Evolutionary conservation across 1,140 invertebrate genomes (phyloP).

Genomic region (Carposina sasakii): DNA sequence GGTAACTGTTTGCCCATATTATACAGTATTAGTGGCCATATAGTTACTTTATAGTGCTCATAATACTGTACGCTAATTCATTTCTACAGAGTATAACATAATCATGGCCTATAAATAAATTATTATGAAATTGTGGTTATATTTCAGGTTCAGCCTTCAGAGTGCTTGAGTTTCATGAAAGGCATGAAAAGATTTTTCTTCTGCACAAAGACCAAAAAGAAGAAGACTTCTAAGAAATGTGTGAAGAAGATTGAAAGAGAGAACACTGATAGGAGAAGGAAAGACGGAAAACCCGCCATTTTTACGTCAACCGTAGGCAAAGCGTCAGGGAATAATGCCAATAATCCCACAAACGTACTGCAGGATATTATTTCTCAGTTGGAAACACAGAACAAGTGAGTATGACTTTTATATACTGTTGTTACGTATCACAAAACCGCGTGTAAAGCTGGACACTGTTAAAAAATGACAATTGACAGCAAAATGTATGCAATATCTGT

Average conservation of each 20-base stretch:
- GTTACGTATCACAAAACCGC: too few relatives aligned
- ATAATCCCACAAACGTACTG: constrained; percentile 66
- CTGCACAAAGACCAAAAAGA: constrained; percentile 59
- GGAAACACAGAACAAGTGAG: constrained; percentile 75
- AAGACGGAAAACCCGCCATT: constrained; percentile 42
- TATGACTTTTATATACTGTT: constrained; percentile 14
- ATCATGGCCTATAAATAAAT: background rate
- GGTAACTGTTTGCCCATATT: too few relatives aligned
- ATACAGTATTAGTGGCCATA: too few relatives aligned
- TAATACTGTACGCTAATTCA: too few relatives aligned
- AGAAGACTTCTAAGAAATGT: constrained; percentile 34
- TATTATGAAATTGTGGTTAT: constrained; percentile 1
- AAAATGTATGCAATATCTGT: too few relatives aligned
- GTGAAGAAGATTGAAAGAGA: constrained; percentile 31
- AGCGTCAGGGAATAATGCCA: constrained; percentile 50
- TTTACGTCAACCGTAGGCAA: constrained; percentile 69
- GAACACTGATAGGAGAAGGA: constrained; percentile 23
- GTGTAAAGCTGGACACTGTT: too few relatives aligned
- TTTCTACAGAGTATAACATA: too few relatives aligned
- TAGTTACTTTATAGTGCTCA: too few relatives aligned
- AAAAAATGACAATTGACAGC: too few relatives aligned
- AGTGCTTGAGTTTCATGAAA: constrained; percentile 57
- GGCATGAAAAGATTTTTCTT: constrained; percentile 58
- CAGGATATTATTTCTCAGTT: constrained; percentile 76
- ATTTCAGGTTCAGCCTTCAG: constrained; percentile 45